Conservation (phyloP, 1,140 invertebrate genomes). For the Caenorhabditis tropicalis region DNA sequence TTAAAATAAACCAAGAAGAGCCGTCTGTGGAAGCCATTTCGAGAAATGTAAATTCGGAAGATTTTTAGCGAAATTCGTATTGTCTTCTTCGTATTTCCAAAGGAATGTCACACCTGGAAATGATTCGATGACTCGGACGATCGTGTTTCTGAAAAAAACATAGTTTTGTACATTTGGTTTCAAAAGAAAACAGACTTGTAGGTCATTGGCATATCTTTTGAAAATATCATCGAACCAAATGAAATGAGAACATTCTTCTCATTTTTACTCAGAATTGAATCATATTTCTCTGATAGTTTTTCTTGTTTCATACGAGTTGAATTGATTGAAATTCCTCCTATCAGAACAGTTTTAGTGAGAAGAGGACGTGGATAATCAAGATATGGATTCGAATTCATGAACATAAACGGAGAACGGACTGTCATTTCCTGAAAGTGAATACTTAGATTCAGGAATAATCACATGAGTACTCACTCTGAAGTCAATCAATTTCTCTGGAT, state of each 20-base stretch:
- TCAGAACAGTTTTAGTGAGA: slow-evolving; percentile 49
- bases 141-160: slow-evolving; percentile 1
- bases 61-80: slow-evolving; percentile 33
- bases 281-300: slow-evolving; percentile 32
- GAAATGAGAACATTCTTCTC: slow-evolving; percentile 56
- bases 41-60: slow-evolving; percentile 50
- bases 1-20: slow-evolving; percentile 30
- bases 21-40: slow-evolving; percentile 56
- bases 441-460: not conserved
- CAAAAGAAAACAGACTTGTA: slow-evolving; percentile 44
- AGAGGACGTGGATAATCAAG: slow-evolving; percentile 49
- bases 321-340: slow-evolving; percentile 53
- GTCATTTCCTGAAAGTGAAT: slow-evolving; percentile 44
- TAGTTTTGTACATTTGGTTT: not conserved
- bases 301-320: not conserved
- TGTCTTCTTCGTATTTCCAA: slow-evolving; percentile 58
- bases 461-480: not conserved
- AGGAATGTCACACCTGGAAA: slow-evolving; percentile 54
- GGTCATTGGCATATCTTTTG: slow-evolving; percentile 47
- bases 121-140: not conserved
- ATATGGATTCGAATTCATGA: slow-evolving; percentile 50
- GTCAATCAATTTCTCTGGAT: not conserved
- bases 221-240: slow-evolving; percentile 57
- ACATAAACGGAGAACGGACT: slow-evolving; percentile 27
- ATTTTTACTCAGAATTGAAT: slow-evolving; percentile 34